Evolutionary conservation across 2,888 invertebrate species (phyloP).

Genomic region (Hypercompe scribonia): DNA sequence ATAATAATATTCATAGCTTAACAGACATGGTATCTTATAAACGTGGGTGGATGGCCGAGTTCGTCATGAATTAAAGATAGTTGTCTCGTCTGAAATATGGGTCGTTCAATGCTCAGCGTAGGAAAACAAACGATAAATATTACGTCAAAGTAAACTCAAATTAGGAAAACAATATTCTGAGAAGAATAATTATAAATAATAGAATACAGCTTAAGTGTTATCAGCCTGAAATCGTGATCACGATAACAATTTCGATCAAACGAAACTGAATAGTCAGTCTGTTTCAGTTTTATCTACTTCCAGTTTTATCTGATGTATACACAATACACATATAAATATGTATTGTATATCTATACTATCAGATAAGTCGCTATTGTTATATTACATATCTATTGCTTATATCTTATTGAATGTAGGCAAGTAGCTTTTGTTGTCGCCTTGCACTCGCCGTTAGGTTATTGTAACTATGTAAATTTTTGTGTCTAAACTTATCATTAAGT

Average conservation of each 20-base stretch:
- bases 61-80: not conserved
- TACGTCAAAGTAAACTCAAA: not conserved
- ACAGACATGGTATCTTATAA: not conserved
- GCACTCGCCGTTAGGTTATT: not conserved
- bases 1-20: not conserved
- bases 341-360: not conserved
- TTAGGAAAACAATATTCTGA: not conserved
- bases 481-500: not conserved
- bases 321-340: too few relatives aligned
- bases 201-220: not conserved
- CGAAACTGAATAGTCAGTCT: not conserved
- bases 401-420: not conserved
- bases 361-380: conserved; percentile 10
- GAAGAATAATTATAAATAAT: not conserved
- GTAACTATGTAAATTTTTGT: not conserved
- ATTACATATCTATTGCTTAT: not conserved
- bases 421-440: not conserved
- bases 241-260: conserved; percentile 15
- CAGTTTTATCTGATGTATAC: too few relatives aligned
- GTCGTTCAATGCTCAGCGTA: not conserved
- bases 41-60: not conserved
- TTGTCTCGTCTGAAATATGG: not conserved
- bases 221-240: conserved; percentile 5
- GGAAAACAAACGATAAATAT: not conserved
- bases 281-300: too few relatives aligned